Base-by-base conservation (phyloP, 2,113 vertebrate genomes). In the Illadopsis cleaveri region DNA sequence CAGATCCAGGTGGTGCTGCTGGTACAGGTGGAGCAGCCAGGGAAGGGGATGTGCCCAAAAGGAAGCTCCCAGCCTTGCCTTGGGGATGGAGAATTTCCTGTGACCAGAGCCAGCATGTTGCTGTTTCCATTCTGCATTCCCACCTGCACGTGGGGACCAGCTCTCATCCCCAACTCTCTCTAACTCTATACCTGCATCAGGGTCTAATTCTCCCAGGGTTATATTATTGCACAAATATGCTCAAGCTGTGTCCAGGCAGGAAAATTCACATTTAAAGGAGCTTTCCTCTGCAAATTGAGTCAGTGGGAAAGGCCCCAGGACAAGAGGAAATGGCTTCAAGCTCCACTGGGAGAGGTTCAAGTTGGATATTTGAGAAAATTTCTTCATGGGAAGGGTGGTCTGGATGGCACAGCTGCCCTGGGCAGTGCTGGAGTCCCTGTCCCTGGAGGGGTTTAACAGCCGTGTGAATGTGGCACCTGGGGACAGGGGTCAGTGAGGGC, bases 71-170 rank as follows among this genome's bases (percentile, higher is more conserved):
- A 31, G 61, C n/a, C 33, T 25, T 44, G 71, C 37, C 40, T 1
- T 4, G 19, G 37, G 68, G 47, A 58, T 0, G 6, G 61, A 48
- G 42, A 24, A 37, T 47, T 50, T 64, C 80, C 86, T 11, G 5
- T 4, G 25, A 78, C 23, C 44, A 24, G 61, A n/a, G 35, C 25
- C 57, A 45, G 28, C 0, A 0, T 0, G 7, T 3, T 10, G 45
- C 84, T 56, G 48, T 21, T 53, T 23, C 51, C 3, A 2, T 51
- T 24, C n/a, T 65, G 81, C 4, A 27, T 69, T 85, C 28, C n/a
- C 65, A 61, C 65, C 82, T 54, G 25, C 17, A 4, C 0, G 0
- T 14, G 21, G 61, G 33, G 22, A 62, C 6, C 50, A 12, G 31
- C 9, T 30, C 37, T 11, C 33, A 19, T 6, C 25, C 45, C 33